Conservation (phyloP, 2,113 vertebrate genomes). For the Taxidea taxus region DNA sequence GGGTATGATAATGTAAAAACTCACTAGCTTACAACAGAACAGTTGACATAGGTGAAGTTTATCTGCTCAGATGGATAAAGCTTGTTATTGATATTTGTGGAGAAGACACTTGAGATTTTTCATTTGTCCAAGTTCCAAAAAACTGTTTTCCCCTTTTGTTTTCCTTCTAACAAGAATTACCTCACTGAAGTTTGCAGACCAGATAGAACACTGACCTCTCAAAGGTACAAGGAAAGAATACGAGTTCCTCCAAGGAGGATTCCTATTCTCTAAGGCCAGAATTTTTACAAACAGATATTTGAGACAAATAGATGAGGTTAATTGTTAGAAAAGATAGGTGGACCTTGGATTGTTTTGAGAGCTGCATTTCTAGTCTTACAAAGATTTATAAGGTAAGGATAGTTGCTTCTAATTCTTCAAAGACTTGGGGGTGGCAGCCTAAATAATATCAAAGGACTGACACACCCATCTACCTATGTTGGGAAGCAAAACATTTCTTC, state of each 20-base stretch:
- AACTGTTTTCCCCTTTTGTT: background rate
- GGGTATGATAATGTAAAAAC: background rate
- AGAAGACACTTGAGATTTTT: background rate
- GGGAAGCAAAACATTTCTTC: background rate
- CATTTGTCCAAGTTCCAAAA: background rate
- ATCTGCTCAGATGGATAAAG: background rate
- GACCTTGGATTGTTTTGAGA: background rate
- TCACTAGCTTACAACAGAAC: background rate
- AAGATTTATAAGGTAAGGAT: background rate
- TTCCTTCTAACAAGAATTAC: background rate
- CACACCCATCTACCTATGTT: background rate
- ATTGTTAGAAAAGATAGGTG: background rate
- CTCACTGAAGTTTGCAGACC: background rate
- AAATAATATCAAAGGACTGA: background rate
- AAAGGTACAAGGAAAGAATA: background rate
- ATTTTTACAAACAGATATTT: background rate
- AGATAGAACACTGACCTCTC: background rate
- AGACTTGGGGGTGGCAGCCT: background rate
- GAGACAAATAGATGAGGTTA: background rate
- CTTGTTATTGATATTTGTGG: background rate
- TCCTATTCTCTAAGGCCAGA: background rate
- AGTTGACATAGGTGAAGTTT: background rate
- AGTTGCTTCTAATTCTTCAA: background rate
- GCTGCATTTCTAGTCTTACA: background rate
- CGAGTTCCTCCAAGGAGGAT: background rate